Evolutionary conservation across 2,888 invertebrate genomes (phyloP).

Genomic region (Anorthoa munda): DNA sequence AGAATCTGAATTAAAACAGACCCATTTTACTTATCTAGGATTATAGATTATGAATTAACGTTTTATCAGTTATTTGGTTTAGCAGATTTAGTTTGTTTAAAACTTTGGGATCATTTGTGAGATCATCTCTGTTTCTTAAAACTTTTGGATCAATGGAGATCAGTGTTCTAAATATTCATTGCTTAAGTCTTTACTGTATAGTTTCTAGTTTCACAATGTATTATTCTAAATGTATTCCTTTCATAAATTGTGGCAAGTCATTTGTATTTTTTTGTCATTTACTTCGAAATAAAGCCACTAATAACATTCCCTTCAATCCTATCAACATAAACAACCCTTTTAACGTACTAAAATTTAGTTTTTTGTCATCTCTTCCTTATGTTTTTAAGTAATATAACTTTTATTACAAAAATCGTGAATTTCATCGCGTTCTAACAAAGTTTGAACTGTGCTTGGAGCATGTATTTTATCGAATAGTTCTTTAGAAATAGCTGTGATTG

Average conservation of each 20-base stretch:
- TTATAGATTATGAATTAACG: constrained; percentile 67
- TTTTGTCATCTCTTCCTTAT: constrained; percentile 68
- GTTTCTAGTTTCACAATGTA: background rate
- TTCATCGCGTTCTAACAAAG: constrained; percentile 62
- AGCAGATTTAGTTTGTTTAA: constrained; percentile 46
- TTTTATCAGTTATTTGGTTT: constrained; percentile 67
- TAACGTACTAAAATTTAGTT: constrained; percentile 70
- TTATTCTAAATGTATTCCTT: background rate
- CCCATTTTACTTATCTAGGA: constrained; percentile 64
- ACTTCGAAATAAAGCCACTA: constrained; percentile 8
- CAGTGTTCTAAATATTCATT: constrained; percentile 7
- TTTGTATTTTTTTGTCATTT: constrained; percentile 9
- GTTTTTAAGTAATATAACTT: constrained; percentile 64
- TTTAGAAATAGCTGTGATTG: constrained; percentile 45
- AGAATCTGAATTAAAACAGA: constrained; percentile 62
- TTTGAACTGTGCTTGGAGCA: constrained; percentile 20
- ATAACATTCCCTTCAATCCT: constrained; percentile 27
- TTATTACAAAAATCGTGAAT: constrained; percentile 70
- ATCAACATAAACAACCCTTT: constrained; percentile 66
- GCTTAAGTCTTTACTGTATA: constrained; percentile 8
- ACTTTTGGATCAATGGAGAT: constrained; percentile 29
- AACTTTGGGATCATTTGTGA: constrained; percentile 42
- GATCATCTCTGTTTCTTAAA: constrained; percentile 52
- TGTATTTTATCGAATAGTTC: constrained; percentile 23
- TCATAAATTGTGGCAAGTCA: background rate